Conservation (phyloP, 2,797 vertebrate genomes). For the Halcyon leucocephala region DNA sequence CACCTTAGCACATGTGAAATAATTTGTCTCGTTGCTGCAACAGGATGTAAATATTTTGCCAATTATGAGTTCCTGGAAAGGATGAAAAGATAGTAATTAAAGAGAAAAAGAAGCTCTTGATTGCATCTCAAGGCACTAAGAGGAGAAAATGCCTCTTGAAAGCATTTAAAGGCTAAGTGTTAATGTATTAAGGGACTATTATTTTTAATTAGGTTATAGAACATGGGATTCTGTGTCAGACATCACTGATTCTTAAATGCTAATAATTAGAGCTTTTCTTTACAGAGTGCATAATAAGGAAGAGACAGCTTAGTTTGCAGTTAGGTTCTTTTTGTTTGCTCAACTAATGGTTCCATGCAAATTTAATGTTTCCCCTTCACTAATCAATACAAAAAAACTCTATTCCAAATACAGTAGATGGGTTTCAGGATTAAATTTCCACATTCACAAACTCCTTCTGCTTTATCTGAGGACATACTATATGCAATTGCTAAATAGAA, state of each 20-base stretch:
- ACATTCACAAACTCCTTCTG: not conserved
- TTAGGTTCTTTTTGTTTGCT: not conserved
- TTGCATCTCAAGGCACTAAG: not conserved
- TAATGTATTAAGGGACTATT: not conserved
- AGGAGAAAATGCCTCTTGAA: not conserved
- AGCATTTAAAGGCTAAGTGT: not conserved
- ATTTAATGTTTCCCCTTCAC: not conserved
- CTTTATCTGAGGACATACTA: not conserved
- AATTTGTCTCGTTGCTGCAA: not conserved
- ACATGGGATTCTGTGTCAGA: not conserved
- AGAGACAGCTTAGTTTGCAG: not conserved
- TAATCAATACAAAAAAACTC: not conserved
- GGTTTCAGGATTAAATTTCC: not conserved
- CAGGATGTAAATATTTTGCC: conserved; percentile 15
- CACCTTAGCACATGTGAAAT: not conserved
- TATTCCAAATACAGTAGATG: not conserved
- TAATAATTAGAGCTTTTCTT: conserved; percentile 1
- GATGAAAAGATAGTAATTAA: conserved; percentile 36
- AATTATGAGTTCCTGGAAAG: not conserved
- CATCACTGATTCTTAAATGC: not conserved
- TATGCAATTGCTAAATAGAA: not conserved
- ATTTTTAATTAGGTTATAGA: conserved; percentile 18
- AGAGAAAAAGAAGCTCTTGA: conserved; percentile 12
- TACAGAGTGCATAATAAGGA: not conserved
- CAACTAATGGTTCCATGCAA: not conserved